These are phyloP conservation scores for Raphicerus campestris DNA, from an alignment of 2,113 vertebrate genomes.

Conservation along the genomic window DNA sequence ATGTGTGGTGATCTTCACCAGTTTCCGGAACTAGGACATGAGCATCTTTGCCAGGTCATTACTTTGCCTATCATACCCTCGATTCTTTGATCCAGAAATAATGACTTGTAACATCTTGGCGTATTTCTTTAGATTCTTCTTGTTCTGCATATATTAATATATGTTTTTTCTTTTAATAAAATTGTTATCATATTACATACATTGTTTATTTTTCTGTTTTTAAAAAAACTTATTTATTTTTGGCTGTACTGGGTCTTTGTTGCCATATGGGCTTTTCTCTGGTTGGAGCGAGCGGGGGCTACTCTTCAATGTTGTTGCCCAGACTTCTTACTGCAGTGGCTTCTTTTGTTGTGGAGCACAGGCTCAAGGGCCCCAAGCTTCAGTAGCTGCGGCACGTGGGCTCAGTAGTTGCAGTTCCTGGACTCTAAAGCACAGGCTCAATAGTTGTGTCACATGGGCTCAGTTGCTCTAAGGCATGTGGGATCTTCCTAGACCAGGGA, in stretches of 20 bases:
- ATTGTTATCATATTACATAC: background rate
- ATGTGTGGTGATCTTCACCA: background rate
- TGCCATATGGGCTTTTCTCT: background rate
- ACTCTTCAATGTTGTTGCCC: background rate
- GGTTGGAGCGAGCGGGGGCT: background rate
- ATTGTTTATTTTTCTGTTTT: background rate
- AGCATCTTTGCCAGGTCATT: background rate
- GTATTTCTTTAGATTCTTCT: background rate
- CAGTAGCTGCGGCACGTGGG: fast-evolving
- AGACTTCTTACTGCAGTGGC: background rate
- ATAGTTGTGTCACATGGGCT: background rate
- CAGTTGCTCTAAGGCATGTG: background rate
- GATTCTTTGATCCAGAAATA: background rate
- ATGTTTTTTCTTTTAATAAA: background rate
- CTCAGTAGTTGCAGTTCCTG: background rate
- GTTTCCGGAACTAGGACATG: background rate
- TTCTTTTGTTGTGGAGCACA: background rate
- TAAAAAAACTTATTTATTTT: background rate
- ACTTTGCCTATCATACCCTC: background rate
- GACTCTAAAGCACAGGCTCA: background rate
- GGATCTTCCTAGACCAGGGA: background rate
- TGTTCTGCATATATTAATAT: background rate
- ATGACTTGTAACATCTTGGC: background rate
- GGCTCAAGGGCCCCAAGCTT: background rate
- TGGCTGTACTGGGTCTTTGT: background rate